phyloP scores from a whole-genome alignment of 2,113 vertebrate genomes.

The Saiga tatarica region DNA sequence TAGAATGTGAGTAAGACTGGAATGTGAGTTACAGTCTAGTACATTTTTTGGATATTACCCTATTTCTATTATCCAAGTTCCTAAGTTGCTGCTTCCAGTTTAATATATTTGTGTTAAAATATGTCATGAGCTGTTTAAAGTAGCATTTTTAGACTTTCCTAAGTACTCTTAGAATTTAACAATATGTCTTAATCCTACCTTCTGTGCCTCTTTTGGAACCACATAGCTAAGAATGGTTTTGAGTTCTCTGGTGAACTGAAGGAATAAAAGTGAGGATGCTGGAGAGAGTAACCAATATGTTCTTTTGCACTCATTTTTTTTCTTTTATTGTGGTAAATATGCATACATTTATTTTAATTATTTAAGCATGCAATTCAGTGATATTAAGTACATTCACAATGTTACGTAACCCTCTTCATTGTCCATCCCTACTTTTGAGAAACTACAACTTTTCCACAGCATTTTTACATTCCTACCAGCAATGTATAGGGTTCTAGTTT shows the following conservation, averaged over 20 bases:
- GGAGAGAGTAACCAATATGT: background rate
- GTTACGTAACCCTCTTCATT: background rate
- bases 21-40: background rate
- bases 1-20: background rate
- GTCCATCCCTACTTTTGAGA: background rate
- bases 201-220: background rate
- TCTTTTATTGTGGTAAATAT: background rate
- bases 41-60: background rate
- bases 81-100: conserved; percentile 8
- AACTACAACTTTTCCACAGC: background rate
- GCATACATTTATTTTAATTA: background rate
- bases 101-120: conserved; percentile 18
- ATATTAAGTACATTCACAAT: background rate
- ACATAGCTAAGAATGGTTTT: background rate
- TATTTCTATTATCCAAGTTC: background rate
- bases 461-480: background rate
- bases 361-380: conserved; percentile 3
- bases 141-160: background rate
- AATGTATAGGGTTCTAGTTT: background rate
- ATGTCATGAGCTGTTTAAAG: background rate
- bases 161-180: background rate
- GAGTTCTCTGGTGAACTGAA: background rate
- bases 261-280: background rate
- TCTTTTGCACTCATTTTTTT: background rate
- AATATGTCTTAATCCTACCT: background rate